Conservation (phyloP, 2,888 invertebrate genomes). For the Thalpophila matura region DNA sequence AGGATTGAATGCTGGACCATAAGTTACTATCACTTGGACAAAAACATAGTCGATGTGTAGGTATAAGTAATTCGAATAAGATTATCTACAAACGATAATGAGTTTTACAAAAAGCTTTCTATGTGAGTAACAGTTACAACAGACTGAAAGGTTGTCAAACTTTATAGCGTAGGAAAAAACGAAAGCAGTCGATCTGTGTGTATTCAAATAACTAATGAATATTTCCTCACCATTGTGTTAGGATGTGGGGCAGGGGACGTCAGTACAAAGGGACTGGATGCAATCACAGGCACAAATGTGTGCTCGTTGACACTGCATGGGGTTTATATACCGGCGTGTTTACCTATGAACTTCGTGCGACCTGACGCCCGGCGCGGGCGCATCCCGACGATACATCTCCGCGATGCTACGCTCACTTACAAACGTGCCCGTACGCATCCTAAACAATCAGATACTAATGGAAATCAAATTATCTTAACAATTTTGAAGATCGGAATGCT, state of each 20-base stretch:
- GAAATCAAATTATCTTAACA: constrained; percentile 67
- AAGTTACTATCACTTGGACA: background rate
- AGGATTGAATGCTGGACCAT: too few relatives aligned
- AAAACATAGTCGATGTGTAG: background rate
- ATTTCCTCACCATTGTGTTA: constrained; percentile 74
- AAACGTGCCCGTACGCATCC: constrained; percentile 58
- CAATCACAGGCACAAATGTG: constrained; percentile 81
- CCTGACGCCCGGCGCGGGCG: constrained; percentile 72
- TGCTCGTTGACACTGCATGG: constrained; percentile 85
- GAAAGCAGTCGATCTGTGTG: background rate
- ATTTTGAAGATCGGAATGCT: constrained; percentile 62
- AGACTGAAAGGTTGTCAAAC: background rate
- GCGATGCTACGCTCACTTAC: constrained; percentile 58
- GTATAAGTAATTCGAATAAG: background rate
- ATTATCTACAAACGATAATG: background rate
- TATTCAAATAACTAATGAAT: constrained; percentile 19
- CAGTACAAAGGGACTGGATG: constrained; percentile 75
- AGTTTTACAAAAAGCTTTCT: background rate
- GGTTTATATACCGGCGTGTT: constrained; percentile 87
- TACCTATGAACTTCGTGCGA: constrained; percentile 90
- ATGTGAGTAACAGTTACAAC: background rate
- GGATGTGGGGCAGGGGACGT: constrained; percentile 62
- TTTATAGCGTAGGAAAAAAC: background rate
- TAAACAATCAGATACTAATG: constrained; percentile 69
- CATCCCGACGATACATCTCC: constrained; percentile 80